A percentile compares a stretch with the other conserved stretches of the same genome.
phyloP scores from a whole-genome alignment of 2,888 invertebrate genomes.

The Heterodera filipjevi region DNA sequence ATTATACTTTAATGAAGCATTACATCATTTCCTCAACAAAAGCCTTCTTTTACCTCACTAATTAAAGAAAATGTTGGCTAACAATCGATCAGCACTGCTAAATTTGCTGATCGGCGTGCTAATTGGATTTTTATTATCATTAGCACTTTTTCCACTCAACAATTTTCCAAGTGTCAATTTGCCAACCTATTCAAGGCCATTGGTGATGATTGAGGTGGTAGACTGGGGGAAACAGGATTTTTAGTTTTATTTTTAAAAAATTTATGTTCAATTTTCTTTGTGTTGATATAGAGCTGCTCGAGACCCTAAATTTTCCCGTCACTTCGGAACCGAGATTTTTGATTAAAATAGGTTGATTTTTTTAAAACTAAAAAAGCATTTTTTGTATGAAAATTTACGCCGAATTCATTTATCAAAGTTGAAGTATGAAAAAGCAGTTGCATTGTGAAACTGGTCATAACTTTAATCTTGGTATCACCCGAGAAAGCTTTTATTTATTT shows the following conservation, averaged over 20 bases:
- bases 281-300: background rate
- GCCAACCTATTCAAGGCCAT: constrained; percentile 7
- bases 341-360: too few species aligned
- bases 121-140: constrained; percentile 54
- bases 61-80: constrained; percentile 20
- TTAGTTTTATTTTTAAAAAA: background rate
- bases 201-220: constrained; percentile 16
- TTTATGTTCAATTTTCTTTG: background rate
- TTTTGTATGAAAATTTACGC: too few species aligned
- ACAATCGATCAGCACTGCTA: constrained; percentile 34
- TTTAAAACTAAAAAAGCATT: too few species aligned
- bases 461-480: too few species aligned
- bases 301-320: too few species aligned
- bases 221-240: too few species aligned
- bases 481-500: too few species aligned
- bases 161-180: constrained; percentile 18
- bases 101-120: constrained; percentile 55
- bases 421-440: too few species aligned
- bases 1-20: background rate
- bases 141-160: constrained; percentile 47
- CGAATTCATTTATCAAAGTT: too few species aligned
- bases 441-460: too few species aligned
- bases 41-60: background rate
- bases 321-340: too few species aligned
- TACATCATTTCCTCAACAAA: background rate